These are phyloP conservation scores for Osmerus eperlanus DNA, from an alignment of 2,113 vertebrate genomes.

Conservation along the genomic window DNA sequence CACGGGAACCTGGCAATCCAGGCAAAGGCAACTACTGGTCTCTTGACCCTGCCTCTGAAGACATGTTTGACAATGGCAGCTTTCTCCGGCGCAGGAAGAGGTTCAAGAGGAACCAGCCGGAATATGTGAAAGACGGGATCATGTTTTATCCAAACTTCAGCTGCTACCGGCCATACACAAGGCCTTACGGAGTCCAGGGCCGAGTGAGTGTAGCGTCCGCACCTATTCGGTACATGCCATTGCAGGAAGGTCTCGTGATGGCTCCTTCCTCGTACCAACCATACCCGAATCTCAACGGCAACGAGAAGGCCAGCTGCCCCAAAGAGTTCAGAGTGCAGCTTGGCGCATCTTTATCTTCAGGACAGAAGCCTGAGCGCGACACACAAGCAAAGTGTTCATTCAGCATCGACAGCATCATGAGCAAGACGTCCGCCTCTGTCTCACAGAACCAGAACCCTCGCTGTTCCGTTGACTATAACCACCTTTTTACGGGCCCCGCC, in stretches of 20 bases:
- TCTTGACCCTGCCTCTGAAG: slow-evolving; percentile 84
- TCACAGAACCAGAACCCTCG: slow-evolving; percentile 23
- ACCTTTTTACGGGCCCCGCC: slow-evolving; percentile 45
- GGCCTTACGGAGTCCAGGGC: slow-evolving; percentile 61
- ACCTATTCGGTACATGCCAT: slow-evolving; percentile 57
- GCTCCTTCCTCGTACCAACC: slow-evolving; percentile 53
- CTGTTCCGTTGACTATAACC: slow-evolving; percentile 40
- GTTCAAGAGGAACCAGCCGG: slow-evolving; percentile 80
- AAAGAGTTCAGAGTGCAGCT: slow-evolving; percentile 46
- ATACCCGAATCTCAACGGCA: slow-evolving; percentile 31
- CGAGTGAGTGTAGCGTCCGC: slow-evolving; percentile 55
- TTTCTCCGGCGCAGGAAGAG: slow-evolving; percentile 86
- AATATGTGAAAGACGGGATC: slow-evolving; percentile 63
- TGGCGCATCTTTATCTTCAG: slow-evolving; percentile 15
- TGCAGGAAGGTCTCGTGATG: slow-evolving; percentile 56
- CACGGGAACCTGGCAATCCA: slow-evolving; percentile 88
- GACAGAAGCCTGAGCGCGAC: slow-evolving; percentile 27
- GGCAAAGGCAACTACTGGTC: slow-evolving; percentile 98
- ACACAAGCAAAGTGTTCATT: slow-evolving; percentile 70
- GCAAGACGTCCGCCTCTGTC: slow-evolving; percentile 44
- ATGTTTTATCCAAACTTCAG: slow-evolving; percentile 66
- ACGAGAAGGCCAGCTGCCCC: slow-evolving; percentile 38
- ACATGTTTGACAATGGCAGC: slow-evolving; percentile 92
- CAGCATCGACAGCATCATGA: slow-evolving; percentile 81
- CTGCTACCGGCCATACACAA: slow-evolving; percentile 66